Base-by-base conservation (phyloP, 2,113 vertebrate genomes). In the Mobula hypostoma region DNA sequence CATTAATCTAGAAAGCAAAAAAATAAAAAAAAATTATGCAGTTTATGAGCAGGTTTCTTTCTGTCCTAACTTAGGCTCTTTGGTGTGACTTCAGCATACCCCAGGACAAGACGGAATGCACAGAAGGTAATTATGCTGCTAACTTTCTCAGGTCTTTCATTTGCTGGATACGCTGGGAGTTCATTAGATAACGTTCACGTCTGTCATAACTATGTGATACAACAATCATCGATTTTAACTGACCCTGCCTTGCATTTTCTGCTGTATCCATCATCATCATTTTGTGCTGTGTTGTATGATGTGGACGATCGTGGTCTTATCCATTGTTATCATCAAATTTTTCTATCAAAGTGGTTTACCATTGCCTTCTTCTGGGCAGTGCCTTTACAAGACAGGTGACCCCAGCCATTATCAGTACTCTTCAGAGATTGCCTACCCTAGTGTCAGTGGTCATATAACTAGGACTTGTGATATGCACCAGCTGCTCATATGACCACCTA, bases 31-130 rank as follows among this genome's bases (percentile, higher is more conserved):
- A 56, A 27, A 56, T 24, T 48, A 24, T 32, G 7, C 11, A 29
- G 40, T 74, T 74, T 27, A 74, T 40, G 4, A 68, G 32, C 11
- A 70, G n/a, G 12, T 19, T 76, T 5, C 95, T 93, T 40, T 94
- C 7, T 94, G 94, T 95, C 94, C 96, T 87, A 77, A 82, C 96
- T 72, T 95, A 99, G 98, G 98, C 98, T 68, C 96, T 99, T 68
- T 99, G 99, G 99, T 99, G 99, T 94, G 97, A 98, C 96, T 99
- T 99, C 96, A 97, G 96, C 94, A 93, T 98, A 95, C 97, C 97
- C 94, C 97, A 96, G 94, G 97, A 97, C 94, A 98, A 98, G 40
- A 94, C 94, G 3, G 97, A 97, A 82, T 96, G 95, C 94, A 96
- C 95, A 95, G 96, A 97, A 7, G 97, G 99, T 99, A 96, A 32